Percentiles rank a stretch among this genome's conserved stretches.
phyloP scores from a whole-genome alignment of 1,140 invertebrate species.

The Trachelipus rathkii region DNA sequence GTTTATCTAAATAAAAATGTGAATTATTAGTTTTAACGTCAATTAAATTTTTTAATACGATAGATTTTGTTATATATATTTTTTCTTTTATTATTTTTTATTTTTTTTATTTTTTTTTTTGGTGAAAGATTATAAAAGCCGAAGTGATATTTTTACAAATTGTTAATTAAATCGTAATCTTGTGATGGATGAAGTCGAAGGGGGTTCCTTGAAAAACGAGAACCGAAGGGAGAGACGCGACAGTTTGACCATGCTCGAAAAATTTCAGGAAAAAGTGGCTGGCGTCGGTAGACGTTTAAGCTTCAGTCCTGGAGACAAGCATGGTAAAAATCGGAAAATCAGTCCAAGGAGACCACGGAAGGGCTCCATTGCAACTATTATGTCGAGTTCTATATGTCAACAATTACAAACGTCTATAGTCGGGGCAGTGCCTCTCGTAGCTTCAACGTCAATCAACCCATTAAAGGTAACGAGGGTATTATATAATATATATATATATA shows the following conservation, averaged over 20 bases:
- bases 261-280: not conserved
- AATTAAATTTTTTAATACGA: too few species aligned
- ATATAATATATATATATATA: not conserved
- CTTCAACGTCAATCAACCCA: not conserved
- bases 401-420: not conserved
- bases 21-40: too few species aligned
- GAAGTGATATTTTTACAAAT: too few species aligned
- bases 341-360: not conserved
- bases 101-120: too few species aligned
- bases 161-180: too few species aligned
- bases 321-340: not conserved
- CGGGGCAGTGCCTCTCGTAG: not conserved
- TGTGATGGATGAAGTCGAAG: too few species aligned
- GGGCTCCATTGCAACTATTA: not conserved
- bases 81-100: too few species aligned
- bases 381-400: not conserved
- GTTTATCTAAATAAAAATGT: too few species aligned
- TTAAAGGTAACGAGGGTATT: not conserved
- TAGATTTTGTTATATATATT: too few species aligned
- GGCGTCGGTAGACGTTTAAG: not conserved
- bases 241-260: not conserved
- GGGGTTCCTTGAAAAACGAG: too few species aligned
- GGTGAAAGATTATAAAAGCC: too few species aligned
- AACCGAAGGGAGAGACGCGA: not conserved
- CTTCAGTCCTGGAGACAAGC: not conserved